phyloP scores from a whole-genome alignment of 2,797 vertebrate species.

The Spea hammondii region DNA sequence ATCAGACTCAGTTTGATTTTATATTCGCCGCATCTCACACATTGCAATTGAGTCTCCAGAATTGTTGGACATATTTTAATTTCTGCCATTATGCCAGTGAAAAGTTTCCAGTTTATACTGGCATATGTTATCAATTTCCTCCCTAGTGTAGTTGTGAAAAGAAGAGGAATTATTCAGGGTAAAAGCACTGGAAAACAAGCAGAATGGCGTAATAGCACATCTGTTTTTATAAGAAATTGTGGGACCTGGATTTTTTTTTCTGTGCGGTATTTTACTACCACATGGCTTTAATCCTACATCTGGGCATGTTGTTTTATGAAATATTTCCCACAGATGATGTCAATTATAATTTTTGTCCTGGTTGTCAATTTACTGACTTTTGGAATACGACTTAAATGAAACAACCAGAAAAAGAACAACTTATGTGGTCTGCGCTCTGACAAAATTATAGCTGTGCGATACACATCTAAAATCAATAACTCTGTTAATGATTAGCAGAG shows the following conservation, averaged over 20 bases:
- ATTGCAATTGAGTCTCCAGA: slow-evolving; percentile 71
- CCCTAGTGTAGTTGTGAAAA: slow-evolving; percentile 69
- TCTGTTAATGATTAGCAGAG: slow-evolving; percentile 84
- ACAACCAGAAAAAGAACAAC: slow-evolving; percentile 84
- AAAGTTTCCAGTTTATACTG: slow-evolving; percentile 74
- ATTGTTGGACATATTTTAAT: slow-evolving; percentile 79
- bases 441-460: slow-evolving; percentile 84
- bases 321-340: slow-evolving; percentile 91
- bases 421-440: slow-evolving; percentile 85
- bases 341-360: slow-evolving; percentile 85
- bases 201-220: slow-evolving; percentile 77
- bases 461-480: slow-evolving; percentile 89
- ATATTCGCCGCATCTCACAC: slow-evolving; percentile 71
- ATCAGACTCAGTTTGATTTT: slow-evolving; percentile 65
- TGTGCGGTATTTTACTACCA: slow-evolving; percentile 88
- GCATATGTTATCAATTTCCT: slow-evolving; percentile 82
- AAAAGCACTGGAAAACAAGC: slow-evolving; percentile 77
- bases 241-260: slow-evolving; percentile 75
- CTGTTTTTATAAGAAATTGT: slow-evolving; percentile 85
- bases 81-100: slow-evolving; percentile 74
- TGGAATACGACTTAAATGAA: slow-evolving; percentile 84
- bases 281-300: slow-evolving; percentile 87
- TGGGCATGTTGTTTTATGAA: slow-evolving; percentile 90
- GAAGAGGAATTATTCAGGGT: slow-evolving; percentile 64
- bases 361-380: slow-evolving; percentile 86